Conservation (phyloP, 2,888 invertebrate genomes). For the Melanchra persicariae region DNA sequence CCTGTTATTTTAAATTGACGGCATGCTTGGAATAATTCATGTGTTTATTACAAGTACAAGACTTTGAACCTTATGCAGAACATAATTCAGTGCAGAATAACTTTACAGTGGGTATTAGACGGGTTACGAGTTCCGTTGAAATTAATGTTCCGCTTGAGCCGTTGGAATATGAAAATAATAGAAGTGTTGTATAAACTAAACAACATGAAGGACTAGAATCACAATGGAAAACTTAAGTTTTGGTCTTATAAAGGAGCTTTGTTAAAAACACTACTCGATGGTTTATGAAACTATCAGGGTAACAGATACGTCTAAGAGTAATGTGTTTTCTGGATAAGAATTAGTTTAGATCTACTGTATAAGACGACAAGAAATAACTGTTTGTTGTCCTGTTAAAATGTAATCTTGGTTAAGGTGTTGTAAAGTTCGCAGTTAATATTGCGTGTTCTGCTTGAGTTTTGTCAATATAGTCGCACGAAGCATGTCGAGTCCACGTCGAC, state of each 20-base stretch:
- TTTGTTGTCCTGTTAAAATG: constrained; percentile 21
- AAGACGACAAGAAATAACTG: neutral
- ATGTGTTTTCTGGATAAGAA: constrained; percentile 7
- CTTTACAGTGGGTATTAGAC: constrained; percentile 13
- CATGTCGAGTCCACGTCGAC: constrained; percentile 41
- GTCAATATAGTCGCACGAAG: constrained; percentile 53
- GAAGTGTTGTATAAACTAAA: constrained; percentile 45
- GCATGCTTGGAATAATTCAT: constrained; percentile 64
- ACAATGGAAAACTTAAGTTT: constrained; percentile 8
- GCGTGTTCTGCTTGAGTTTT: constrained; percentile 62
- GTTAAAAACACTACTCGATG: constrained; percentile 16
- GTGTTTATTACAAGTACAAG: constrained; percentile 21
- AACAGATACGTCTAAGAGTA: neutral
- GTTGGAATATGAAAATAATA: constrained; percentile 62
- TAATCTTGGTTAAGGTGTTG: constrained; percentile 7
- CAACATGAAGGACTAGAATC: constrained; percentile 16
- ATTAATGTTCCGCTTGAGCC: constrained; percentile 58
- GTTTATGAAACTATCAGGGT: constrained; percentile 7
- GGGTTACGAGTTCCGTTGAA: constrained; percentile 64
- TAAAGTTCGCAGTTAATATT: constrained; percentile 33
- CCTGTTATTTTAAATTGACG: constrained; percentile 56
- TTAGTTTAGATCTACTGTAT: constrained; percentile 1
- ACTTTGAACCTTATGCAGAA: constrained; percentile 34
- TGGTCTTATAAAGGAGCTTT: constrained; percentile 10
- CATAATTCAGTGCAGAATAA: constrained; percentile 35